A percentile compares a stretch with the other conserved stretches of the same genome.
These are phyloP conservation scores for Trichosurus vulpecula DNA, from an alignment of 2,797 vertebrate species.

Conservation along the genomic window DNA sequence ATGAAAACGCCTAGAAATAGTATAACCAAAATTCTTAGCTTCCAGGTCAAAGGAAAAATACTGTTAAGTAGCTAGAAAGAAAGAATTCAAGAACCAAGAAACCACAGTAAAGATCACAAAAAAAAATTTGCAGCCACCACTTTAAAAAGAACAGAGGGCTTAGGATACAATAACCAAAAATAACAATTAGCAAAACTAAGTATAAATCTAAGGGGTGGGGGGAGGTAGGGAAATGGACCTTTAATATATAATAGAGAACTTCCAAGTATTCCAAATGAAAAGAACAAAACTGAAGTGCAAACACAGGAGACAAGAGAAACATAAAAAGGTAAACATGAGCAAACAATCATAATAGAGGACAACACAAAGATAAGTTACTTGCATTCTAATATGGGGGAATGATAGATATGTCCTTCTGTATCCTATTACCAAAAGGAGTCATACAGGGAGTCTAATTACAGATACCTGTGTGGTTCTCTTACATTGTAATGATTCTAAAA, in stretches of 20 bases:
- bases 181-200: neutral
- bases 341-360: no score
- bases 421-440: no score
- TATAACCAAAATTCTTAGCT: neutral
- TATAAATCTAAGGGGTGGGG: neutral
- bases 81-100: neutral
- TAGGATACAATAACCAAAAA: neutral
- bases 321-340: no score
- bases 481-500: no score
- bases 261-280: neutral
- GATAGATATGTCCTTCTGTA: no score
- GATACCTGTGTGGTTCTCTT: no score
- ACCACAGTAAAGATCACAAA: neutral
- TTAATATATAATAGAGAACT: neutral
- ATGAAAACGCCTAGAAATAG: neutral
- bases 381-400: no score
- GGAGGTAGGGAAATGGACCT: no score
- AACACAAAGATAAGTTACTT: no score
- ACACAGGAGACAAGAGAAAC: no score
- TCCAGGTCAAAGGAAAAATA: neutral
- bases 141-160: neutral
- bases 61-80: neutral
- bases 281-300: neutral
- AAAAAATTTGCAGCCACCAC: neutral
- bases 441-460: no score